These are phyloP conservation scores for Sphecodes monilicornis DNA, from an alignment of 2,888 invertebrate species.

Conservation along the genomic window DNA sequence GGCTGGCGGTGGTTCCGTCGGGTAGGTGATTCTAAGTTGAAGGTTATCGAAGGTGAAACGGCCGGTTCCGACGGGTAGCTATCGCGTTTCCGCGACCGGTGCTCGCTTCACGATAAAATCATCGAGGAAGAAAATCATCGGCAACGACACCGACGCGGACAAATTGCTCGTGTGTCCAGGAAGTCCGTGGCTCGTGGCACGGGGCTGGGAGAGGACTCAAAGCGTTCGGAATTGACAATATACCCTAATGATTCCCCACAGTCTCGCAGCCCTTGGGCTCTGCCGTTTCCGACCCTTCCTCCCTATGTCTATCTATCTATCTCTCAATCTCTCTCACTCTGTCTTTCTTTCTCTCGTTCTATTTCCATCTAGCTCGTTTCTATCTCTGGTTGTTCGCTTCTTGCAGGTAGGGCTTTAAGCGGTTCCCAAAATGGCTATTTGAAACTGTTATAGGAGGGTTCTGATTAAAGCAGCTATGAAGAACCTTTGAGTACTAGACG, in stretches of 20 bases:
- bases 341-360: background rate
- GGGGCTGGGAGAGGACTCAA: conserved; percentile 30
- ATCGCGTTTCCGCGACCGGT: background rate
- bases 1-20: background rate
- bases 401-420: background rate
- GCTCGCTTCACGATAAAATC: conserved; percentile 30
- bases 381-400: no score
- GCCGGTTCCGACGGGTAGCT: background rate
- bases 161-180: conserved; percentile 49
- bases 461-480: background rate
- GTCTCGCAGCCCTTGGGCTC: conserved; percentile 40
- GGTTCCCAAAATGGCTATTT: background rate
- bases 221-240: conserved; percentile 72
- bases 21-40: background rate
- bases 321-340: background rate
- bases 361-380: background rate
- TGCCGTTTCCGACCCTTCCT: background rate
- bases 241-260: conserved; percentile 72
- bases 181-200: conserved; percentile 27
- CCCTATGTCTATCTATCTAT: background rate
- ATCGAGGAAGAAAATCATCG: conserved; percentile 16
- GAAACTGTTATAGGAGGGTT: background rate
- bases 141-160: conserved; percentile 23
- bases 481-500: background rate
- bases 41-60: background rate